Conservation (phyloP, 2,888 invertebrate genomes). For the Drosophila helvetica region DNA sequence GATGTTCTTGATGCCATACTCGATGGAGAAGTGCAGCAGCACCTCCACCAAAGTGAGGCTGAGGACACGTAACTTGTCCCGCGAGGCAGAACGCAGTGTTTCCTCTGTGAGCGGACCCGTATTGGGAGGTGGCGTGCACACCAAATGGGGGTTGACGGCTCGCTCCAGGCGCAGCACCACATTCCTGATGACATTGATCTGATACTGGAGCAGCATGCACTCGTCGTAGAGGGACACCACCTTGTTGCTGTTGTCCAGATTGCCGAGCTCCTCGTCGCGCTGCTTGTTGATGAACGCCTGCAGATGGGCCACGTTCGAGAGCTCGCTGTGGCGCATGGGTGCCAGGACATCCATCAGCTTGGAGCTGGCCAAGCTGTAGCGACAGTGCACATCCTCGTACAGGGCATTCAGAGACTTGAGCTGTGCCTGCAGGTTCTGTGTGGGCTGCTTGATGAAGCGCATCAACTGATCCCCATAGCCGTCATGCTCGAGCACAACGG, state of each 20-base stretch:
- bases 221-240: constrained; percentile 85
- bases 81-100: constrained; percentile 87
- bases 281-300: constrained; percentile 91
- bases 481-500: constrained; percentile 89
- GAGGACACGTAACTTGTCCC: constrained; percentile 92
- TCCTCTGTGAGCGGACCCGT: constrained; percentile 78
- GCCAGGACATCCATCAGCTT: constrained; percentile 92
- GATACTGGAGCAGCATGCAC: constrained; percentile 92
- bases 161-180: constrained; percentile 90
- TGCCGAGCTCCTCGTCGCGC: constrained; percentile 86
- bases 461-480: constrained; percentile 82
- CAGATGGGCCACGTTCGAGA: constrained; percentile 92
- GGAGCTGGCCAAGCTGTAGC: constrained; percentile 92
- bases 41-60: constrained; percentile 93
- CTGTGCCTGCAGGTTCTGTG: constrained; percentile 84
- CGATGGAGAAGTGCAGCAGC: constrained; percentile 89
- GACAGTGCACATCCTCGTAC: constrained; percentile 91
- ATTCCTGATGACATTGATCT: constrained; percentile 92
- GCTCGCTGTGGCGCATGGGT: constrained; percentile 91
- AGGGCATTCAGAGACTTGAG: constrained; percentile 88
- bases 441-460: constrained; percentile 77
- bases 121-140: constrained; percentile 68
- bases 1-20: constrained; percentile 85
- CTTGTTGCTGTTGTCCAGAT: constrained; percentile 84
- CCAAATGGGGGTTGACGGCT: constrained; percentile 83